A percentile compares a stretch with the other conserved stretches of the same genome.
Conservation (phyloP, 2,888 invertebrate genomes). For the Zonitis immaculata region DNA sequence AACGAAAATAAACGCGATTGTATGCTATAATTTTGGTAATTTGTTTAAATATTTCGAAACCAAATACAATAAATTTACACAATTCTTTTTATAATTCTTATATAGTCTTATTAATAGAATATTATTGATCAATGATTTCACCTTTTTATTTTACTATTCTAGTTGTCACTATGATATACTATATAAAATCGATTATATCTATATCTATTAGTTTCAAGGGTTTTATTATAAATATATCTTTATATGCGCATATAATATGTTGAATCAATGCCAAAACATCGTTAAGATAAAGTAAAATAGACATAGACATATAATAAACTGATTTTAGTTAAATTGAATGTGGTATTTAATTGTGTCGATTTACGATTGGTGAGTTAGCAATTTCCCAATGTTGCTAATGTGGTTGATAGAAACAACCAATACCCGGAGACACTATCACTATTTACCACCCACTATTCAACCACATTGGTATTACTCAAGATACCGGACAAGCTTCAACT, state of each 20-base stretch:
- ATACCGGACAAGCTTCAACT: background rate
- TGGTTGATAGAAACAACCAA: slow-evolving; percentile 1
- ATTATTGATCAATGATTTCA: background rate
- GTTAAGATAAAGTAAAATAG: slow-evolving; percentile 14
- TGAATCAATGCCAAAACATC: background rate
- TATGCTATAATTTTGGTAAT: background rate
- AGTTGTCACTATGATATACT: too few relatives aligned
- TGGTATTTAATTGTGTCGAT: slow-evolving; percentile 4
- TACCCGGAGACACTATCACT: background rate
- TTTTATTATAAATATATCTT: background rate
- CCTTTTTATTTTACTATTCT: background rate
- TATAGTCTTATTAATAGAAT: background rate
- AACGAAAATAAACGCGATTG: background rate
- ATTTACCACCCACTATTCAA: background rate
- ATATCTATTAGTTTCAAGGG: background rate
- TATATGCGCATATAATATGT: background rate
- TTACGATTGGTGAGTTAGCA: background rate
- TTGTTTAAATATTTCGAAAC: background rate
- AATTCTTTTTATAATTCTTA: background rate
- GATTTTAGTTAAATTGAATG: slow-evolving; percentile 11
- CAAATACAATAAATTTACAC: background rate
- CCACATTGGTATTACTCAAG: slow-evolving; percentile 1
- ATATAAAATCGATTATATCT: background rate
- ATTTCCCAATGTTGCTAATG: background rate
- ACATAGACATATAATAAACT: slow-evolving; percentile 8